Conservation (phyloP, 2,888 invertebrate species). For the Eristalis pertinax region DNA sequence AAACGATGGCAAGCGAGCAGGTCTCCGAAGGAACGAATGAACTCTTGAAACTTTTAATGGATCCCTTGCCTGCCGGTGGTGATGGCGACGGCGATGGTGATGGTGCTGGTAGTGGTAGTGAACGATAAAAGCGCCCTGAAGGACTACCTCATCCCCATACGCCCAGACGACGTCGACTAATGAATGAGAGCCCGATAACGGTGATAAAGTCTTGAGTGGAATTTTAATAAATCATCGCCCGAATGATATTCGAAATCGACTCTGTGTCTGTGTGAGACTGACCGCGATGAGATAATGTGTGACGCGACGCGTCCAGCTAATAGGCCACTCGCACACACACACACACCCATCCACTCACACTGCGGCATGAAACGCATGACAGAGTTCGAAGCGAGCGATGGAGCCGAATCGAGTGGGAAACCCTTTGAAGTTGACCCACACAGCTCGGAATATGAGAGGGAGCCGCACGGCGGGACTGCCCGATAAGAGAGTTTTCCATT, state of each 20-base stretch:
- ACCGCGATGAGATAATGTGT: slow-evolving; percentile 58
- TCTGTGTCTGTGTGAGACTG: slow-evolving; percentile 24
- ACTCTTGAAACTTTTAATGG: slow-evolving; percentile 66
- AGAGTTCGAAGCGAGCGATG: slow-evolving; percentile 34
- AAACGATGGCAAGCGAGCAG: slow-evolving; percentile 35
- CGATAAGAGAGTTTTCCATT: slow-evolving; percentile 57
- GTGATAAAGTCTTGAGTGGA: slow-evolving; percentile 71
- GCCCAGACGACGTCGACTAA: slow-evolving; percentile 53
- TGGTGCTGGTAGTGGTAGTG: slow-evolving; percentile 37
- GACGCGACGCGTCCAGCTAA: slow-evolving; percentile 43
- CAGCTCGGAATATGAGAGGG: slow-evolving; percentile 16
- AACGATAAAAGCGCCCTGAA: slow-evolving; percentile 59
- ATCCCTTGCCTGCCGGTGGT: slow-evolving; percentile 36
- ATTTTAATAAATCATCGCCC: slow-evolving; percentile 72
- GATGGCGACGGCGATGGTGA: neutral
- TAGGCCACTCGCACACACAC: slow-evolving; percentile 10
- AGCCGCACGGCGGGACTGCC: slow-evolving; percentile 29
- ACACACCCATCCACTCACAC: neutral
- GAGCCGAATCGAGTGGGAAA: slow-evolving; percentile 44
- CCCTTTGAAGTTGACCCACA: slow-evolving; percentile 59
- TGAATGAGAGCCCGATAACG: slow-evolving; percentile 70
- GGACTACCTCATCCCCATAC: slow-evolving; percentile 41
- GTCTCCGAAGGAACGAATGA: slow-evolving; percentile 27
- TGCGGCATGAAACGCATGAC: slow-evolving; percentile 18
- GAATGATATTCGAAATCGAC: slow-evolving; percentile 62